phyloP scores from a whole-genome alignment of 2,113 vertebrate species.

The Tamias sibiricus region DNA sequence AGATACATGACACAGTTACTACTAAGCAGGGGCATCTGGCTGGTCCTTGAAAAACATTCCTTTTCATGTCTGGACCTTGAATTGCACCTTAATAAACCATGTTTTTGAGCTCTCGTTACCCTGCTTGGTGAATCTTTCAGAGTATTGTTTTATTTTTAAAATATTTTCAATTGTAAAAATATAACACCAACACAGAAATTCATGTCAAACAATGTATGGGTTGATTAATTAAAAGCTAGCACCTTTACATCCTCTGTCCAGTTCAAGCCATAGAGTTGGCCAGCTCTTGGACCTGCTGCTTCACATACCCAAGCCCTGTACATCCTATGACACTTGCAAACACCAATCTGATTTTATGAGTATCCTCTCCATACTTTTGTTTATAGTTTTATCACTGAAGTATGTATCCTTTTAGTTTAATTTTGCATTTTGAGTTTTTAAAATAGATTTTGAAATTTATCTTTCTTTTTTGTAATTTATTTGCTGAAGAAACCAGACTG shows the following conservation, averaged over 20 bases:
- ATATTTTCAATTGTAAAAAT: neutral
- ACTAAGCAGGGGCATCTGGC: too few relatives aligned
- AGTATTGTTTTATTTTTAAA: slow-evolving; percentile 32
- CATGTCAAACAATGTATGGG: neutral
- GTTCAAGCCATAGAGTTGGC: neutral
- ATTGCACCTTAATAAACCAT: too few relatives aligned
- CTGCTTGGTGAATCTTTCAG: slow-evolving; percentile 5
- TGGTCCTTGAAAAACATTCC: too few relatives aligned
- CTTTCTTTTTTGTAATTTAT: neutral
- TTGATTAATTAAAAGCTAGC: neutral
- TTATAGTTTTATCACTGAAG: neutral
- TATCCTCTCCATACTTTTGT: neutral
- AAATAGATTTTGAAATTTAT: neutral
- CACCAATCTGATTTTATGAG: neutral
- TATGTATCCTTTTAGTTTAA: neutral
- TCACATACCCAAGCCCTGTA: too few relatives aligned
- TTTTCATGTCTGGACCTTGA: too few relatives aligned
- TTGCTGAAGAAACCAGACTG: neutral
- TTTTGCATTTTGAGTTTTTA: neutral
- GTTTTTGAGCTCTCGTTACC: too few relatives aligned
- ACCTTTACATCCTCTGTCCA: neutral
- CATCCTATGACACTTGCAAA: neutral
- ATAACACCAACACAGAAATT: neutral
- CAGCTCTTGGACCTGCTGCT: neutral
- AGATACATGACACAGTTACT: too few relatives aligned